Evolutionary conservation across 2,113 vertebrate genomes (phyloP).

Genomic region (Microtus ochrogaster): DNA sequence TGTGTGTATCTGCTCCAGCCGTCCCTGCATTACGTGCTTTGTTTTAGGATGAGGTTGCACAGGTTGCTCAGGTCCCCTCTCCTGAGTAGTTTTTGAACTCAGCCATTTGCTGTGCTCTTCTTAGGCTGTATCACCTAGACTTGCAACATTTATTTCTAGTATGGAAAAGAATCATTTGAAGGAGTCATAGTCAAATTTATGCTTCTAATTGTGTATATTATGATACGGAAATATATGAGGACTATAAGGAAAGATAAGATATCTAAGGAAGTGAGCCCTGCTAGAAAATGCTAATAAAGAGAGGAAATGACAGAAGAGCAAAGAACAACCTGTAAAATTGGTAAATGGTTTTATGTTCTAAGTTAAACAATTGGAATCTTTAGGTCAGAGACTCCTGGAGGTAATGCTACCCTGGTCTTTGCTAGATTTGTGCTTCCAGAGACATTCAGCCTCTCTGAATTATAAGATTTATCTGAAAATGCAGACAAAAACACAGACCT

Average conservation of each 20-base stretch:
- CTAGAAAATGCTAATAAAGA: not conserved
- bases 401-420: not conserved
- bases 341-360: not conserved
- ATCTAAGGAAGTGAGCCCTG: not conserved
- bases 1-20: fast-evolving
- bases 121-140: not conserved
- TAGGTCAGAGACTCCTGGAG: not conserved
- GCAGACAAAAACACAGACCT: not conserved
- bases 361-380: not conserved
- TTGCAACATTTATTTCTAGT: not conserved
- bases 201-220: not conserved
- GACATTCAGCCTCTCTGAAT: not conserved
- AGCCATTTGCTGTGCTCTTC: not conserved
- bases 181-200: not conserved
- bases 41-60: fast-evolving
- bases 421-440: not conserved
- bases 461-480: constrained; percentile 7
- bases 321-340: not conserved
- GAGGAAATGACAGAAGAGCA: not conserved
- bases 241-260: not conserved
- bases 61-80: not conserved
- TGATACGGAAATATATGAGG: not conserved
- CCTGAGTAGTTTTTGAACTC: not conserved
- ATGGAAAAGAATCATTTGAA: not conserved
- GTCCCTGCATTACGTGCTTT: fast-evolving